Percentiles rank a stretch among this genome's conserved stretches.
Evolutionary conservation across 2,797 vertebrate species (phyloP).

Genomic region (Eulemur mongoz): DNA sequence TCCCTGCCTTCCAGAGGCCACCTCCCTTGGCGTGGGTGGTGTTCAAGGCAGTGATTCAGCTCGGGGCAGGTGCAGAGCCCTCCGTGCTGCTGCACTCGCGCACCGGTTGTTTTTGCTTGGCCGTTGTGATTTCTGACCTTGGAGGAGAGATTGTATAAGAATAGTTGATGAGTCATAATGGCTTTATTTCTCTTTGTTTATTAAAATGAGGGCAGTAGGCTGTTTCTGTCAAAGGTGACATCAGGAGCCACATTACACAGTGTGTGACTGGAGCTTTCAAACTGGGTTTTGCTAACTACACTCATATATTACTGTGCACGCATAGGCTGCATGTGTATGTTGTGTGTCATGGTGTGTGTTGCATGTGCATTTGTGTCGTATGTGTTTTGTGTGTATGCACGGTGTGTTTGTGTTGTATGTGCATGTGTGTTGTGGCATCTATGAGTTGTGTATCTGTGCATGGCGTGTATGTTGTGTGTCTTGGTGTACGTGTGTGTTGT

Average conservation of each 20-base stretch:
- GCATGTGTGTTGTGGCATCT: background rate
- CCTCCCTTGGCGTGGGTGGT: accelerated
- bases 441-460: background rate
- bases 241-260: background rate
- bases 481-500: background rate
- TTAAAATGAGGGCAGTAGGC: background rate
- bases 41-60: accelerated
- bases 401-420: too few relatives aligned
- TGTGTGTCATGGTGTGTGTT: background rate
- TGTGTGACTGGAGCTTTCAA: background rate
- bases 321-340: too few relatives aligned
- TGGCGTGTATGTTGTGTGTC: background rate
- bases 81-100: accelerated
- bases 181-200: conserved; percentile 11
- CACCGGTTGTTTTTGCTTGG: accelerated
- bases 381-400: background rate
- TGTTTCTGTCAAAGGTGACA: conserved; percentile 29
- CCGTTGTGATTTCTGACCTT: background rate
- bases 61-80: background rate
- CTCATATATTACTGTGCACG: background rate
- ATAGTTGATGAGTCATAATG: background rate
- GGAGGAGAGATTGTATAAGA: background rate
- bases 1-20: background rate
- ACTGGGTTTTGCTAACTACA: background rate
- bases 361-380: too few relatives aligned